Evolutionary conservation across 2,113 vertebrate genomes (phyloP).

Genomic region (Scomber japonicus): DNA sequence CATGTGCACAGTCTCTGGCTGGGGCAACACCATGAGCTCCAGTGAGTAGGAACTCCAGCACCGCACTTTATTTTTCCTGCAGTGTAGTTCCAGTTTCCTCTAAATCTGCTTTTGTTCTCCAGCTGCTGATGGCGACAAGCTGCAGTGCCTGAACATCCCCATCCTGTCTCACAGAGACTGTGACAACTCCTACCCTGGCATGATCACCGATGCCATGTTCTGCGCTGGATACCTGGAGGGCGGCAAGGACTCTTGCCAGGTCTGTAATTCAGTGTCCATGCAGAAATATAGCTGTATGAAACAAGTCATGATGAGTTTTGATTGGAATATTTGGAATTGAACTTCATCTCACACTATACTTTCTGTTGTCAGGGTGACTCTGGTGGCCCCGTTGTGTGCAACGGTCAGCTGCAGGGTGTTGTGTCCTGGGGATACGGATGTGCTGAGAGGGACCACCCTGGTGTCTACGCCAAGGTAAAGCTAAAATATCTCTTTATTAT

Average conservation of each 20-base stretch:
- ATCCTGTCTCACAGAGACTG: slow-evolving; percentile 84
- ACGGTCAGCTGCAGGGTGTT: slow-evolving; percentile 83
- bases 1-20: slow-evolving; percentile 87
- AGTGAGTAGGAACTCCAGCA: slow-evolving; percentile 51
- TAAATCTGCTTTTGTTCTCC: neutral
- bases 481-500: no score
- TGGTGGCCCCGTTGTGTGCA: slow-evolving; percentile 85
- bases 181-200: slow-evolving; percentile 81
- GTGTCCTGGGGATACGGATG: slow-evolving; percentile 87
- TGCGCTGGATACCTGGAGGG: slow-evolving; percentile 88
- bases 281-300: no score
- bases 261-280: slow-evolving; percentile 25
- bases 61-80: no score
- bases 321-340: no score
- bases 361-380: slow-evolving; percentile 83
- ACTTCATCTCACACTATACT: neutral
- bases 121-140: slow-evolving; percentile 61
- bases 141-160: slow-evolving; percentile 87
- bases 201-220: slow-evolving; percentile 87
- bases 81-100: no score
- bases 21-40: slow-evolving; percentile 88
- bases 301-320: no score
- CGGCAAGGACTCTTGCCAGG: slow-evolving; percentile 91
- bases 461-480: slow-evolving; percentile 83
- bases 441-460: slow-evolving; percentile 76